These are phyloP conservation scores for Prunella fulvescens DNA, from an alignment of 2,113 vertebrate species.

Conservation along the genomic window DNA sequence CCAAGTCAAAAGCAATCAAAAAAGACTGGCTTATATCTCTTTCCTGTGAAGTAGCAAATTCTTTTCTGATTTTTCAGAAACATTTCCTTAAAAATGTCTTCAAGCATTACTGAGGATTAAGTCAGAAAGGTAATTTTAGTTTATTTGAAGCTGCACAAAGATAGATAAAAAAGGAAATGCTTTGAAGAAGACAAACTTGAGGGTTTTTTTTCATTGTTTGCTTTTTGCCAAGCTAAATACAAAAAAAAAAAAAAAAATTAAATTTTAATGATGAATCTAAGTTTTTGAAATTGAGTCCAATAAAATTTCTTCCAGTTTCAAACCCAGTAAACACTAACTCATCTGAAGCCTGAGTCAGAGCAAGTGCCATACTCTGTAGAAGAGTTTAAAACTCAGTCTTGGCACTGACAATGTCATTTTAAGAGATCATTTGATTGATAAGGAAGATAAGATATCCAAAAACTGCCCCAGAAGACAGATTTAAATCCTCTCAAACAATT, in stretches of 20 bases:
- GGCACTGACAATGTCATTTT: background rate
- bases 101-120: background rate
- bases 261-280: background rate
- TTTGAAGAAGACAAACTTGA: background rate
- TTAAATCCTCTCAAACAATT: background rate
- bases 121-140: background rate
- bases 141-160: background rate
- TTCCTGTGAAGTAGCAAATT: background rate
- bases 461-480: background rate
- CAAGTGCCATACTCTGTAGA: background rate
- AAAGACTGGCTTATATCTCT: background rate
- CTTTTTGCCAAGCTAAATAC: background rate
- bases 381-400: background rate
- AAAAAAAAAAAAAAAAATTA: background rate
- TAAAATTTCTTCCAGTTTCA: background rate
- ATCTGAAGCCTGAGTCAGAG: background rate
- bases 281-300: background rate
- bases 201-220: background rate
- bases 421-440: background rate
- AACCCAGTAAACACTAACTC: background rate
- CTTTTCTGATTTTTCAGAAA: background rate
- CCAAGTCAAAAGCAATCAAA: background rate
- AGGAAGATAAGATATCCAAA: background rate
- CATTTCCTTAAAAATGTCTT: background rate
- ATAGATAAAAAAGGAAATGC: background rate